phyloP scores from a whole-genome alignment of 2,113 vertebrate species.

The Mus pahari region DNA sequence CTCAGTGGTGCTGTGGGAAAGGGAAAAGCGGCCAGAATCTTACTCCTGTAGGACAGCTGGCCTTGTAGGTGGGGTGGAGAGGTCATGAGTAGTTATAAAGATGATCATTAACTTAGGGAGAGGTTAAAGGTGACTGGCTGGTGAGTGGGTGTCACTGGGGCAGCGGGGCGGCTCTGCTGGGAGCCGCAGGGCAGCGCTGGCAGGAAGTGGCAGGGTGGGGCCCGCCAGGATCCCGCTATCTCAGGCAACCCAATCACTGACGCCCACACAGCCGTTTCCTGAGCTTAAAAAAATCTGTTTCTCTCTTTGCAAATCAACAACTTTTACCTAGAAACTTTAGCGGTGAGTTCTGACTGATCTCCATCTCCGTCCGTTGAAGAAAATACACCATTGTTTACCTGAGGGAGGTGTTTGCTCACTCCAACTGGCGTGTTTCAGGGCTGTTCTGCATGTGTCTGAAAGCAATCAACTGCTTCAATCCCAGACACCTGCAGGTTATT shows the following conservation, averaged over 20 bases:
- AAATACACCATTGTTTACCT: conserved; percentile 81
- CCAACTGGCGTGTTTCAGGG: conserved; percentile 85
- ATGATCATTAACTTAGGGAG: conserved; percentile 78
- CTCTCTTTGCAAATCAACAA: conserved; percentile 90
- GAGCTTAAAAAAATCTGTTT: conserved; percentile 90
- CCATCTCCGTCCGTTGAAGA: conserved; percentile 83
- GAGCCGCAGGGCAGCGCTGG: conserved; percentile 82
- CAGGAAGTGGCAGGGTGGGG: conserved; percentile 95
- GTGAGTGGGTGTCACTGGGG: conserved; percentile 83
- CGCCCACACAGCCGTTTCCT: conserved; percentile 90
- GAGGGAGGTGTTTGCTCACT: conserved; percentile 79
- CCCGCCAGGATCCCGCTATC: conserved; percentile 86
- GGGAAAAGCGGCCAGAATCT: neutral
- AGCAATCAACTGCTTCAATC: conserved; percentile 17
- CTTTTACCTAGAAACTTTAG: conserved; percentile 90
- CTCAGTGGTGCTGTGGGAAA: neutral
- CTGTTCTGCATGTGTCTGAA: conserved; percentile 68
- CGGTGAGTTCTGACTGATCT: conserved; percentile 83
- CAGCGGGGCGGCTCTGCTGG: conserved; percentile 50
- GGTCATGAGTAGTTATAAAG: conserved; percentile 61
- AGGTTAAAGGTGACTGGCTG: conserved; percentile 85
- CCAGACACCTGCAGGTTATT: conserved; percentile 65
- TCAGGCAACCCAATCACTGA: conserved; percentile 89
- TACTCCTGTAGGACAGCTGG: neutral
- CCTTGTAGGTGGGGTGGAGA: neutral